Evolutionary conservation across 1,140 invertebrate species (phyloP).

Genomic region (Araneus ventricosus): DNA sequence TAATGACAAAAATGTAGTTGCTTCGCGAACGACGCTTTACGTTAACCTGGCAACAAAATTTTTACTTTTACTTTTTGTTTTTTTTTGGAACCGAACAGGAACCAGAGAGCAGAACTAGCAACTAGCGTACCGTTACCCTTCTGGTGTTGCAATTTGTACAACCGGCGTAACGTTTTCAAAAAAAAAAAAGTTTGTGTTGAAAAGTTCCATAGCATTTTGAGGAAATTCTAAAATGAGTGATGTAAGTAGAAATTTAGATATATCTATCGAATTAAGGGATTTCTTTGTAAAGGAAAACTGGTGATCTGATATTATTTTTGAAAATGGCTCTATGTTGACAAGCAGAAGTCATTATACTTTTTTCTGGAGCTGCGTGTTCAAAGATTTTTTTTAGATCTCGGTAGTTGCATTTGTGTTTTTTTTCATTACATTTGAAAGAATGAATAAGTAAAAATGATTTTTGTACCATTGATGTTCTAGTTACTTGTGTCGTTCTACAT

Average conservation of each 20-base stretch:
- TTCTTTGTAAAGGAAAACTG: neutral
- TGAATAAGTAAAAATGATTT: no score
- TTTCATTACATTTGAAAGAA: no score
- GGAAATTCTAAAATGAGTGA: neutral
- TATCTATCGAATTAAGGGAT: neutral
- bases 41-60: no score
- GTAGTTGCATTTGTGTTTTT: no score
- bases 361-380: neutral
- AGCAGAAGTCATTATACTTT: neutral
- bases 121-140: neutral
- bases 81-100: no score
- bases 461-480: no score
- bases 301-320: neutral
- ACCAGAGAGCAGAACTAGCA: no score
- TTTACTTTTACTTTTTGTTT: no score
- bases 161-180: neutral
- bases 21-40: no score
- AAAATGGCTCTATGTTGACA: neutral
- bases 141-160: neutral
- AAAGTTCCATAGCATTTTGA: neutral
- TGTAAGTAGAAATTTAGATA: neutral
- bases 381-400: no score
- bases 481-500: no score
- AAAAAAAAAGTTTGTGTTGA: neutral
- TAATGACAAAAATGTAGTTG: no score